Evolutionary conservation across 1,140 invertebrate genomes (phyloP).

Genomic region (Antheraea mylitta): DNA sequence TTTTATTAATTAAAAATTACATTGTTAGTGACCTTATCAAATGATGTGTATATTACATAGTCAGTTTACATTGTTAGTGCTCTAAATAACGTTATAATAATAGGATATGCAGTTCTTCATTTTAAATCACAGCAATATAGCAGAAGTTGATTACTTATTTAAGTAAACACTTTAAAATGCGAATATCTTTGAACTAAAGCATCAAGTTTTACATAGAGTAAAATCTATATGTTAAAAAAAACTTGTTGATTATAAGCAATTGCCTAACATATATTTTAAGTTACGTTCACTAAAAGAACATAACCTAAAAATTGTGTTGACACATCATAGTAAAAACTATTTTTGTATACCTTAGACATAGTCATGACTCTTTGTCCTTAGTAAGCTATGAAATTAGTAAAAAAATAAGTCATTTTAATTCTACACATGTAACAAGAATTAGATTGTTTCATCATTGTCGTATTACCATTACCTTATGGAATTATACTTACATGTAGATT

Average conservation of each 20-base stretch:
- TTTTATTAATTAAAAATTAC: no score
- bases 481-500: conserved; percentile 14
- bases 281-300: neutral
- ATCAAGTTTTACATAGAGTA: no score
- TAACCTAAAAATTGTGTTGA: conserved; percentile 32
- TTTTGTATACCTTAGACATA: conserved; percentile 46
- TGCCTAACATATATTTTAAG: neutral
- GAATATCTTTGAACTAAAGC: no score
- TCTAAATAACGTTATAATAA: no score
- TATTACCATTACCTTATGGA: conserved; percentile 1
- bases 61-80: no score
- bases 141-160: no score
- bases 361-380: conserved; percentile 58
- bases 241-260: neutral
- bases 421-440: neutral
- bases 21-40: no score
- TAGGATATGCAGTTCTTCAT: no score
- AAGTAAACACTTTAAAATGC: no score
- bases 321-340: conserved; percentile 29
- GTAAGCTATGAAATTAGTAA: conserved; percentile 50
- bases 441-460: neutral
- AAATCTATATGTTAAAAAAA: no score
- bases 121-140: no score
- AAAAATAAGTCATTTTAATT: neutral
- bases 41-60: no score